Percentiles rank a stretch among this genome's conserved stretches.
Conservation (phyloP, 2,113 vertebrate species). For the Scatophagus argus region DNA sequence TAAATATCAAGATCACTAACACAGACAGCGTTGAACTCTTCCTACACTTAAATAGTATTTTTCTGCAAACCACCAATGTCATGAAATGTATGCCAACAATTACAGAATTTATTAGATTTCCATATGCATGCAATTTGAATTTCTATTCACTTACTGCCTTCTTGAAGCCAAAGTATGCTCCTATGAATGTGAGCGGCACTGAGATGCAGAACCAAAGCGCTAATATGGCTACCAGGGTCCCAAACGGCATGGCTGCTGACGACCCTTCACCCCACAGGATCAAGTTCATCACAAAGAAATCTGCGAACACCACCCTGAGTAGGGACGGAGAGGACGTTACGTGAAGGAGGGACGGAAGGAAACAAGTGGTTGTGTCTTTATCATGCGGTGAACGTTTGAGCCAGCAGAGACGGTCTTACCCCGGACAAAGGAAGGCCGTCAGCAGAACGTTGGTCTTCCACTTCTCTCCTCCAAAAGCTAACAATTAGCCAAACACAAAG, state of each 20-base stretch:
- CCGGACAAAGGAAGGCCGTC: constrained; percentile 83
- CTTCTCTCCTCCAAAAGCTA: constrained; percentile 85
- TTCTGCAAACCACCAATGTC: neutral
- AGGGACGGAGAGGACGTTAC: neutral
- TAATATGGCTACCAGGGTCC: constrained; percentile 93
- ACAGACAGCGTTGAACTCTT: too few relatives aligned
- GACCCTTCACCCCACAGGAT: constrained; percentile 97
- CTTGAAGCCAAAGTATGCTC: constrained; percentile 95
- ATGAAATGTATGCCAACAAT: neutral
- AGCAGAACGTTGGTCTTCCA: constrained; percentile 86
- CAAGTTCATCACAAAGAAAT: constrained; percentile 96
- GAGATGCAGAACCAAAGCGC: constrained; percentile 97
- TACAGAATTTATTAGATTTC: neutral
- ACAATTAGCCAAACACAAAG: constrained; percentile 43
- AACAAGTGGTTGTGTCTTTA: neutral
- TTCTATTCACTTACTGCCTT: constrained; percentile 86
- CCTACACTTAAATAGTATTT: too few relatives aligned
- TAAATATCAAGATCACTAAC: too few relatives aligned
- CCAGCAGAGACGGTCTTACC: constrained; percentile 57
- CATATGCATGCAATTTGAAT: neutral
- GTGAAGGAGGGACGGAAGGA: neutral
- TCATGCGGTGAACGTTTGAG: neutral
- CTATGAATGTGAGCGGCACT: constrained; percentile 92
- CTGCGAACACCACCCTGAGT: constrained; percentile 92
- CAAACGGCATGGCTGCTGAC: constrained; percentile 94